Evolutionary conservation across 2,797 vertebrate species (phyloP).

Genomic region (Enteromius trimaculatus): DNA sequence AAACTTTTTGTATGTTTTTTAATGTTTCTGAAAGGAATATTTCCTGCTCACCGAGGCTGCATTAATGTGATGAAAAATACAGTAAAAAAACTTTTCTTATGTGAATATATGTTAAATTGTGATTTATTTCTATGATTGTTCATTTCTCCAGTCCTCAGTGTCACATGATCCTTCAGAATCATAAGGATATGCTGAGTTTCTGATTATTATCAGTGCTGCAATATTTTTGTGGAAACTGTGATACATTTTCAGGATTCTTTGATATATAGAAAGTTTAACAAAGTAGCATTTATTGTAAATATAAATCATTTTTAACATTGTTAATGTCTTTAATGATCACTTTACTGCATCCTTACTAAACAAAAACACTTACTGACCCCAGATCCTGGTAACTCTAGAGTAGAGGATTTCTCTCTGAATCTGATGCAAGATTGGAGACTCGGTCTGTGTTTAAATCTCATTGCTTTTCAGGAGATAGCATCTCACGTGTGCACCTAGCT

Average conservation of each 20-base stretch:
- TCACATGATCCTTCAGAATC: not conserved
- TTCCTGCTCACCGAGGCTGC: not conserved
- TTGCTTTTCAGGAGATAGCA: not conserved
- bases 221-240: not conserved
- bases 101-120: not conserved
- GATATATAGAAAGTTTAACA: not conserved
- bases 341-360: not conserved
- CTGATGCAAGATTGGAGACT: not conserved
- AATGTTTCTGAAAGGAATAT: not conserved
- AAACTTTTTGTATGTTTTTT: not conserved
- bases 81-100: not conserved
- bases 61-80: not conserved
- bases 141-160: not conserved
- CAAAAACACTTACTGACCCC: not conserved
- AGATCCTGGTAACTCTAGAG: not conserved
- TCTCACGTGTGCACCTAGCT: not conserved
- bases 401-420: not conserved
- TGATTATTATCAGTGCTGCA: too few relatives aligned
- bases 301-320: not conserved
- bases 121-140: not conserved
- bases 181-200: not conserved
- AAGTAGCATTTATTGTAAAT: not conserved
- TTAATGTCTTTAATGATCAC: not conserved
- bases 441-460: not conserved
- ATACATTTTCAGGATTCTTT: not conserved